Base-by-base conservation (phyloP, 1,140 invertebrate species). In the Lepidurus arcticus region DNA sequence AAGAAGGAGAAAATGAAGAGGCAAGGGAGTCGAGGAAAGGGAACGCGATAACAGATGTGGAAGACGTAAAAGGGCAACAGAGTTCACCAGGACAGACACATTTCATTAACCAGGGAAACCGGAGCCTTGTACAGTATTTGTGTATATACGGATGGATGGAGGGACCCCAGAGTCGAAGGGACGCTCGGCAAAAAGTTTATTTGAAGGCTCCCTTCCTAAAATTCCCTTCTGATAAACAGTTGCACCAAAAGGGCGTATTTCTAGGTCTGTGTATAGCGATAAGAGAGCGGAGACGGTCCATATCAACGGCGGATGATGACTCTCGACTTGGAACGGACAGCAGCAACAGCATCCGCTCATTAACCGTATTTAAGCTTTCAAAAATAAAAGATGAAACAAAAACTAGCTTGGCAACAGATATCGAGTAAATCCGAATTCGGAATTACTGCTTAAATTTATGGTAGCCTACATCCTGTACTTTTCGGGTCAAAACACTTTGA, bases 401-500 rank as follows among this genome's bases (percentile, higher is more conserved):
- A 13, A 65, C 53, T 65, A n/a, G 53, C 53, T 65, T 21, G n/a
- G 53, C 53, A 65, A 65, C 53, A 65, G 53, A 65, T 65, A 65
- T 13, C 4, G 8, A 65, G 53, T 16, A 65, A 65, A 65, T 1
- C 53, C 16, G 53, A 65, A 65, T n/a, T n/a, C 16, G 8, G 53
- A 65, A 65, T 34, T 34, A 34, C 2, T 34, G 34, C 34, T 34
- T 34, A 34, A 34, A 34, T 34, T 34, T 34, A 34, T 2, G 34
- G 34, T 34, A 34, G 34, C 34, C n/a, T 7, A 65, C 21, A 65
- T 65, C 53, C 53, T 34, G 16, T 65, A 13, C 53, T 65, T 53
- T 11, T 47, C 34, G 34, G 6, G 45, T 16, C 10, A 47, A 47
- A 16, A 16, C 45, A 2, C 4, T n/a, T 65, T 13, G 9, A 65